Base-by-base conservation (phyloP, 2,113 vertebrate species). In the Mirounga angustirostris region DNA sequence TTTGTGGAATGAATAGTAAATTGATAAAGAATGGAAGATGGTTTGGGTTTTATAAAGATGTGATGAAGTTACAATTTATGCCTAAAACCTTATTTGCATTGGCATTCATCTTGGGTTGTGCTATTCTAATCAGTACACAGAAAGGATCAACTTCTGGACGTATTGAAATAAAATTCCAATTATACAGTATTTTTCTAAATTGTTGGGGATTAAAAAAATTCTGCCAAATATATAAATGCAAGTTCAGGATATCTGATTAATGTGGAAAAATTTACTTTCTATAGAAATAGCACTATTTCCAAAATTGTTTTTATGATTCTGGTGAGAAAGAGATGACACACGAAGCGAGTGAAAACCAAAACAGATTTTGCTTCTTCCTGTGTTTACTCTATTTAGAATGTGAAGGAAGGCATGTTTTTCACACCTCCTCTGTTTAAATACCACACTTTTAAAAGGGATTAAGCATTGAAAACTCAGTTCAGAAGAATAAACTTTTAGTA, bases 361-460 rank as follows among this genome's bases (percentile, higher is more conserved):
- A 81, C 91, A 96, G 65, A 95, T 93, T 97, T 93, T 56, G 33
- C 46, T 95, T 78, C 85, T 92, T 95, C 43, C 76, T 93, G 69
- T 78, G 40, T 95, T 96, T 95, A 97, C 78, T 93, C 58, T 40
- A 94, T 43, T 94, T 91, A 93, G 59, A 79, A 91, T 78, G 86
- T 40, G 76, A 91, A 95, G n/a, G 59, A 12, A 95, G 93, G 46
- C 76, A 67, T 73, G 28, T 61, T 89, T 95, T 95, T 86, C 71
- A 93, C 59, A 96, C 65, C 59, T 92, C 52, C 12, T 93, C 59
- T 95, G 81, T 89, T 95, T 81, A 95, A 98, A 79, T 74, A 65
- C 18, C 65, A 87, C n/a, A 96, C n/a, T 89, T 95, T 93, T 13
- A 21, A 92, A 67, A 84, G 89, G 79, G 26, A 89, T 92, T 89